A percentile compares a stretch with the other conserved stretches of the same genome.
Evolutionary conservation across 2,888 invertebrate species (phyloP).

Genomic region (Oscheius sp.): DNA sequence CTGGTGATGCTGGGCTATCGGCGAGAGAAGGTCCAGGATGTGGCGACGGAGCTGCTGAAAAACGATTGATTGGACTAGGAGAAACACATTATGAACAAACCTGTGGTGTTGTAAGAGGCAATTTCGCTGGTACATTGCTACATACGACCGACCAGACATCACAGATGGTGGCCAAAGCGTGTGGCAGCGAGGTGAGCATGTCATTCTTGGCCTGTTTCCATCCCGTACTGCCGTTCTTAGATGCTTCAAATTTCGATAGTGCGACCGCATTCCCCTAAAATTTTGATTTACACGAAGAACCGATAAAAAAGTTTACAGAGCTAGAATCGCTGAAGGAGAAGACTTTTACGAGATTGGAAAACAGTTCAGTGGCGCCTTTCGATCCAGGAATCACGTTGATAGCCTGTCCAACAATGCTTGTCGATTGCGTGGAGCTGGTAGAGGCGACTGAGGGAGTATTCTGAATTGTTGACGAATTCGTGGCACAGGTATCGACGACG

Average conservation of each 20-base stretch:
- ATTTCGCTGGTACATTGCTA: slow-evolving; percentile 69
- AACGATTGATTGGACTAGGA: background rate
- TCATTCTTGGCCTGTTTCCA: slow-evolving; percentile 80
- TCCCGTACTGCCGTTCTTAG: slow-evolving; percentile 46
- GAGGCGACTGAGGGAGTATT: slow-evolving; percentile 6
- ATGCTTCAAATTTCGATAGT: slow-evolving; percentile 46
- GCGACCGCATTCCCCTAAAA: slow-evolving; percentile 38
- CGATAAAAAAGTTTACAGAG: slow-evolving; percentile 19
- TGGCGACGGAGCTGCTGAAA: slow-evolving; percentile 82
- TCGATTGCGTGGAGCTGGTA: slow-evolving; percentile 24
- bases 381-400: slow-evolving; percentile 70
- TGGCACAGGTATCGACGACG: slow-evolving; percentile 28
- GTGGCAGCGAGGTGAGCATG: slow-evolving; percentile 84
- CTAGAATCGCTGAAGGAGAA: slow-evolving; percentile 78
- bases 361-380: slow-evolving; percentile 79
- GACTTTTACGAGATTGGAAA: slow-evolving; percentile 85
- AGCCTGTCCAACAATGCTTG: slow-evolving; percentile 58
- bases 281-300: background rate
- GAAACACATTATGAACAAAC: slow-evolving; percentile 33
- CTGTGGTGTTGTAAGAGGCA: slow-evolving; percentile 63
- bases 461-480: slow-evolving; percentile 27
- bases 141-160: slow-evolving; percentile 83
- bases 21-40: slow-evolving; percentile 85
- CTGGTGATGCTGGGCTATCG: slow-evolving; percentile 86
- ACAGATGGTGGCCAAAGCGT: slow-evolving; percentile 85